Conservation (phyloP, 2,797 vertebrate species). For the Macrochelys suwanniensis region DNA sequence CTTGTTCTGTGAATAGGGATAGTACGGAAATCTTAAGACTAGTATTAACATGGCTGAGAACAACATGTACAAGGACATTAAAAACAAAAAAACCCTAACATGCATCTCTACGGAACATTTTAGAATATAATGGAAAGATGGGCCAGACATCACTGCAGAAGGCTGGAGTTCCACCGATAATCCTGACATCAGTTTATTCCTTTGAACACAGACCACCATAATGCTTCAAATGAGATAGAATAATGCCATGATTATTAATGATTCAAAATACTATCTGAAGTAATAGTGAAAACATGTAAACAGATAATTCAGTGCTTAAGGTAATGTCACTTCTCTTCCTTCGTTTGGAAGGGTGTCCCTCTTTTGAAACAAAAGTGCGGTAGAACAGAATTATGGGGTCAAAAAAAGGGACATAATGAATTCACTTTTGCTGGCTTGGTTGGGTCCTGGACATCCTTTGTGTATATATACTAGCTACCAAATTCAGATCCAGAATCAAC, state of each 20-base stretch:
- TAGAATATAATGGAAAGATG: slow-evolving; percentile 26
- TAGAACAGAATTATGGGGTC: background rate
- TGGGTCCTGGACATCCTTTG: background rate
- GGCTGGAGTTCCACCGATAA: slow-evolving; percentile 8
- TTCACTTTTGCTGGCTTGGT: background rate
- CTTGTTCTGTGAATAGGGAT: fast-evolving
- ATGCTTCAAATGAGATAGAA: slow-evolving; percentile 7
- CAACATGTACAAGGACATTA: background rate
- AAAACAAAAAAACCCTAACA: background rate
- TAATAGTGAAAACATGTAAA: background rate
- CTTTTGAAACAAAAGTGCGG: background rate
- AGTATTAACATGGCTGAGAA: background rate
- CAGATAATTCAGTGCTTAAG: background rate
- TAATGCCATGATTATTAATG: background rate
- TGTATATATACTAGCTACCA: background rate
- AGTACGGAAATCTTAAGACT: background rate
- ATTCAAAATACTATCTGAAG: slow-evolving; percentile 25
- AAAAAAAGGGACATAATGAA: background rate
- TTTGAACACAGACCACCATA: slow-evolving; percentile 12
- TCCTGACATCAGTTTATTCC: background rate
- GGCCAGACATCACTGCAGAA: background rate
- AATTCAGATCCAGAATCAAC: background rate
- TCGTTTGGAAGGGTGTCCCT: background rate
- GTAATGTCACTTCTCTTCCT: slow-evolving; percentile 6
- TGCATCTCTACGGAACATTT: slow-evolving; percentile 18